Evolutionary conservation across 64 coral and sea anemone genomes (phyloP), one percentile per base, ranked within the genome.

Genomic region (Dendrophyllia cribrosa): DNA sequence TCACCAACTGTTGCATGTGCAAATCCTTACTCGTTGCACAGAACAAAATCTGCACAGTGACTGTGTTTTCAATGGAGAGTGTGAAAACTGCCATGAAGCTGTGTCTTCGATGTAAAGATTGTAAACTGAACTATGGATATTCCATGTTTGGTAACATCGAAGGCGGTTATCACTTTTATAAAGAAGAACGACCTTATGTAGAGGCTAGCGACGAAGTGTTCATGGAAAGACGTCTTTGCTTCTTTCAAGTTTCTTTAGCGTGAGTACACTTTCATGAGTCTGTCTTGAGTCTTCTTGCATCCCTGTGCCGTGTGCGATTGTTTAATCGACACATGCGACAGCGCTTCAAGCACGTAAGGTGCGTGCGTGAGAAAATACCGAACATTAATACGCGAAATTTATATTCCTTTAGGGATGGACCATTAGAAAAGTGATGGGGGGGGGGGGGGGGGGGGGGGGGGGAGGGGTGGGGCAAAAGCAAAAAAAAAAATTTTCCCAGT

Each of bases 181-280:
- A 85, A 43, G 46, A 55, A 25, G 43, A 49, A 21, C 45, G 67
- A 43, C 85, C 85, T 69, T 88, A 58, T 58, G 86, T 88, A 15
- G 19, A 88, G 68, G 69, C 86, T 9, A 72, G 20, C 43, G 70
- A 72, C 43, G 86, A 44, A 59, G 13, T 19, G 58, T 88, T 88
- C 72, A 55, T 88, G n/a, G 68, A 88, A 49, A 49, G 86, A 23
- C 47, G 70, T 23, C 67, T 88, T 9, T 75, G 67, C 13, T 46
- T 22, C 8, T 74, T 74, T 75, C 86, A 88, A 88, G 67, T 72
- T 25, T 72, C 52, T 88, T 71, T 88, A 24, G 68, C 70, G 86
- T 76, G 58, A 88, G 86, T 88, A 86, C 25, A 26, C 52, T 81
- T 25, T 82, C 23, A 61, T 4, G 55, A 34, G 22, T 61, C 50